These are phyloP conservation scores for Hyla sarda DNA, from an alignment of 2,113 vertebrate genomes.

Conservation along the genomic window DNA sequence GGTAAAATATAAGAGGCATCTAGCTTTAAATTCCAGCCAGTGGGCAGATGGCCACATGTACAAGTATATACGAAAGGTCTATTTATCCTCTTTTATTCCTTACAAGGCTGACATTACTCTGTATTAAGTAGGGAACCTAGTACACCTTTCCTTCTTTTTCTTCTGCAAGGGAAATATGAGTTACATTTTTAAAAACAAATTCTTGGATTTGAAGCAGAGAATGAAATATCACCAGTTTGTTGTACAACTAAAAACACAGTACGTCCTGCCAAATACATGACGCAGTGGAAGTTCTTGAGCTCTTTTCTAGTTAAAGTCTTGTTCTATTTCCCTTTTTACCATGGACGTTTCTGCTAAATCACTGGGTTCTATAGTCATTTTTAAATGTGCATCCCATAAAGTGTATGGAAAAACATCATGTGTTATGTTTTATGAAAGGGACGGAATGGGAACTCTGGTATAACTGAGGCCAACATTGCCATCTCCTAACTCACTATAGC, in stretches of 20 bases:
- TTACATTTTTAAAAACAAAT: not conserved
- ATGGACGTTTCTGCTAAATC: not conserved
- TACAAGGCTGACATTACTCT: not conserved
- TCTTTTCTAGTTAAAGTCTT: not conserved
- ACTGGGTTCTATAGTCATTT: not conserved
- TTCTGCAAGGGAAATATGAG: slow-evolving; percentile 12
- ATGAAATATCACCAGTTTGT: not conserved
- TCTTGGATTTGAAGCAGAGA: not conserved
- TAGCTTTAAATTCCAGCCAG: not conserved
- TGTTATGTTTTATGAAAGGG: not conserved
- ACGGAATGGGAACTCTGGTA: not conserved
- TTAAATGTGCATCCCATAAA: not conserved
- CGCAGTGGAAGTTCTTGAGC: not conserved
- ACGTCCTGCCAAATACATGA: not conserved
- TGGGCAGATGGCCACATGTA: not conserved
- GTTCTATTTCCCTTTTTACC: not conserved
- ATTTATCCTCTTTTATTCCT: not conserved
- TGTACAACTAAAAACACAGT: not conserved
- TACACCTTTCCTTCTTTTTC: not conserved
- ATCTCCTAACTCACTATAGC: not conserved
- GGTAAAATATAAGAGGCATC: slow-evolving; percentile 40
- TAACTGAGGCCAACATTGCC: not conserved
- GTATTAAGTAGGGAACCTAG: not conserved
- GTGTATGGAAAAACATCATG: not conserved
- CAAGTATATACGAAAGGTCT: not conserved